Evolutionary conservation across 2,888 invertebrate species (phyloP), one percentile per base, ranked within the genome.

Genomic region (Morpho helenor): DNA sequence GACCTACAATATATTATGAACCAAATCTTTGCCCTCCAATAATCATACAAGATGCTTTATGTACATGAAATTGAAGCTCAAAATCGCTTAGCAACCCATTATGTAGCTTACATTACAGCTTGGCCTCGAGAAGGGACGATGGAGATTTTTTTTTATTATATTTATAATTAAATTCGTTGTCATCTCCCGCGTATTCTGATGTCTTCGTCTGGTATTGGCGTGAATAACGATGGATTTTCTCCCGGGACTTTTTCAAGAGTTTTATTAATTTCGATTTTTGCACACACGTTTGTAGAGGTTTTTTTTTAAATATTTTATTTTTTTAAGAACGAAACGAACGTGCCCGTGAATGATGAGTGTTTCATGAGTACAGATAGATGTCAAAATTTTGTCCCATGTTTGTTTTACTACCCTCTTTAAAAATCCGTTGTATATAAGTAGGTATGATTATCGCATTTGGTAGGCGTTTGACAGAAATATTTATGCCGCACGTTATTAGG

Each of bases 91-190:
- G 68, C 67, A 71, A 70, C 68, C 68, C 66, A 73, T 71, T 43
- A 9, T 76, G 71, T 57, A 47, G 52, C 48, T 66, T 70, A 66
- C 65, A 71, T 67, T 63, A 68, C 69, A 71, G 70, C 75, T 71
- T 72, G 74, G 74, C 76, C 77, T 78, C 73, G 73, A 77, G 78
- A 82, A 84, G 86, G 87, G 88, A 82, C 85, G 84, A 71, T 80
- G 78, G 79, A 79, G 80, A 75, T 81, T 80, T 85, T 82, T 48
- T 85, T 85, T 62, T 88, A 87, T 87, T 86, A 88, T 88, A 85
- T 87, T 87, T 87, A 87, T 88, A 90, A 90, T 90, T 90, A 89
- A 90, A 88, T 87, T 85, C 78, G 81, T 86, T 87, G 88, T 86
- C 88, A 89, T 84, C 83, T 82, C 82, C 81, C 82, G 80, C 76